These are phyloP conservation scores for Entelurus aequoreus DNA, from an alignment of 2,113 vertebrate genomes.

Conservation along the genomic window DNA sequence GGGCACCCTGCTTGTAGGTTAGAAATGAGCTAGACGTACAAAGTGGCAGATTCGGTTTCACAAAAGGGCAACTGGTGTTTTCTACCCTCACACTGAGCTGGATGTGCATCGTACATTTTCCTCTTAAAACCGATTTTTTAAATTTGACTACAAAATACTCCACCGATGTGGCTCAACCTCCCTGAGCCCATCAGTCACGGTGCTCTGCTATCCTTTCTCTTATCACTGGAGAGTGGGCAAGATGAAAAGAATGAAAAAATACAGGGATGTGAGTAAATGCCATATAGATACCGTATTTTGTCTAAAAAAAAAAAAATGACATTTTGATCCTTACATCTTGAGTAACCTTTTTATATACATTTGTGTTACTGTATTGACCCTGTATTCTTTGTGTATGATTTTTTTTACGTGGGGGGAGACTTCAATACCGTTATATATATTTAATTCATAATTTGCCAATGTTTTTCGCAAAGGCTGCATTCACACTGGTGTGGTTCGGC, in stretches of 20 bases:
- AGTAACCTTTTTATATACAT: too few relatives aligned
- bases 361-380: too few relatives aligned
- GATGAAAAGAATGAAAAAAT: background rate
- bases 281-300: too few relatives aligned
- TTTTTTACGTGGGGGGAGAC: too few relatives aligned
- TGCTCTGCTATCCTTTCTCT: background rate
- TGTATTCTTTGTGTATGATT: too few relatives aligned
- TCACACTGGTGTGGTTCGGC: too few relatives aligned
- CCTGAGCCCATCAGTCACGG: slow-evolving; percentile 1
- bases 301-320: too few relatives aligned
- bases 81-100: slow-evolving; percentile 7
- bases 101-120: background rate
- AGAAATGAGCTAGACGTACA: slow-evolving; percentile 7
- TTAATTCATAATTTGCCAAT: too few relatives aligned
- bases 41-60: background rate
- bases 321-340: too few relatives aligned
- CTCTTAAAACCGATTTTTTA: background rate
- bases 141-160: slow-evolving; percentile 1
- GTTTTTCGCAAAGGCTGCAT: too few relatives aligned
- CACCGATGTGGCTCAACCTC: slow-evolving; percentile 1
- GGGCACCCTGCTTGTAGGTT: slow-evolving; percentile 6
- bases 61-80: background rate
- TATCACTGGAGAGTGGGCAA: background rate
- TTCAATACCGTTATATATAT: too few relatives aligned
- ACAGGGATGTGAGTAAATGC: background rate